These are phyloP conservation scores for Cantharis flavilabris DNA, from an alignment of 2,888 invertebrate species.

Conservation along the genomic window DNA sequence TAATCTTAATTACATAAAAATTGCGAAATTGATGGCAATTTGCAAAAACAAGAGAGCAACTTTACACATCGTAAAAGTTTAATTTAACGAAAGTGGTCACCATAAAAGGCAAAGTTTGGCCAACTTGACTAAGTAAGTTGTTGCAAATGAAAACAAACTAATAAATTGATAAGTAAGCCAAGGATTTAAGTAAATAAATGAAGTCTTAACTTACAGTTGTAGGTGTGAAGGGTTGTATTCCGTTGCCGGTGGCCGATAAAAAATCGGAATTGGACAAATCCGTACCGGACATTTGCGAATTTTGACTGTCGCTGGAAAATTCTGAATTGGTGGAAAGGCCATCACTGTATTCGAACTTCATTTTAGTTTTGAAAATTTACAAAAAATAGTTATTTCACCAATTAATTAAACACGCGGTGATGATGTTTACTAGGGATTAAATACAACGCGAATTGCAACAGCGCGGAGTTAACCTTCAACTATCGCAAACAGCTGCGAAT, in stretches of 20 bases:
- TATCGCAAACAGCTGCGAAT: constrained; percentile 24
- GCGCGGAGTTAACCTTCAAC: constrained; percentile 40
- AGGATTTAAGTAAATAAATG: background rate
- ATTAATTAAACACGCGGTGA: constrained; percentile 15
- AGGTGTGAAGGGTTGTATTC: constrained; percentile 41
- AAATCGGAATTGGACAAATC: constrained; percentile 39
- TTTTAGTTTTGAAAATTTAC: constrained; percentile 32
- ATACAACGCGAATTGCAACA: constrained; percentile 12
- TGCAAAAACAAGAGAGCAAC: background rate
- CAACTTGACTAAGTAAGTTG: constrained; percentile 1
- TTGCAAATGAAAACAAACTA: background rate
- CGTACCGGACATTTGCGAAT: constrained; percentile 51
- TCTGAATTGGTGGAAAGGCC: constrained; percentile 54
- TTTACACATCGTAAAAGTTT: background rate
- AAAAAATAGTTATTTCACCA: background rate
- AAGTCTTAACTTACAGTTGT: constrained; percentile 46
- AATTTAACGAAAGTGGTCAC: constrained; percentile 15
- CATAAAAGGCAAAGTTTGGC: constrained; percentile 13
- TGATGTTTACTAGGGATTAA: constrained; percentile 22
- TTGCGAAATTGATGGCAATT: background rate
- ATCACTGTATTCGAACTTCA: constrained; percentile 54
- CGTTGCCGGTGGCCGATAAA: constrained; percentile 49
- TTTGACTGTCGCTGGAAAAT: constrained; percentile 55
- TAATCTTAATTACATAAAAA: background rate
- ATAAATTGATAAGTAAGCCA: background rate